Conservation (phyloP, 2,888 invertebrate genomes). For the Mystacides longicornis region DNA sequence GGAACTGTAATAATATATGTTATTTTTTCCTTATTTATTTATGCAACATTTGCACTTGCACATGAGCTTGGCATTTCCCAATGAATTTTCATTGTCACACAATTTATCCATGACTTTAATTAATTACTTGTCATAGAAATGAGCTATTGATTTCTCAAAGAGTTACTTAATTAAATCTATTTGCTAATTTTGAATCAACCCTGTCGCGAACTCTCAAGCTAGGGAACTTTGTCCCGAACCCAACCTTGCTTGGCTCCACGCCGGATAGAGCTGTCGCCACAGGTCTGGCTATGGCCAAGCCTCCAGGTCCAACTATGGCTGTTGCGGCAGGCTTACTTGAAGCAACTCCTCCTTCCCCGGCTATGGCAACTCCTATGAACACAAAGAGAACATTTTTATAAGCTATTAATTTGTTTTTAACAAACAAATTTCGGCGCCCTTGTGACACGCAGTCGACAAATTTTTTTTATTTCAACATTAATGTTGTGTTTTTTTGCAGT, state of each 20-base stretch:
- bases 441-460: no score
- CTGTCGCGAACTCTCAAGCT: slow-evolving; percentile 4
- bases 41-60: no score
- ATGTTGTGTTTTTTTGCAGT: no score
- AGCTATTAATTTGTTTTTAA: no score
- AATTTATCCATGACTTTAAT: no score
- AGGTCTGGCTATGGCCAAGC: slow-evolving; percentile 62
- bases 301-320: slow-evolving; percentile 62
- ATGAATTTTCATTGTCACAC: no score
- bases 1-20: no score
- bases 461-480: no score
- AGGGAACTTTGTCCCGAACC: slow-evolving; percentile 32
- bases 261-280: slow-evolving; percentile 71
- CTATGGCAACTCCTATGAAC: slow-evolving; percentile 52
- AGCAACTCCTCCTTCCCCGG: slow-evolving; percentile 62
- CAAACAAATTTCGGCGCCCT: no score
- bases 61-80: no score
- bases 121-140: background rate
- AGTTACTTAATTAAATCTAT: slow-evolving; percentile 5
- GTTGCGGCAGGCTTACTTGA: slow-evolving; percentile 64
- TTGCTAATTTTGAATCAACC: slow-evolving; percentile 7
- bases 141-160: background rate
- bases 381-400: no score
- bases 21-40: no score
- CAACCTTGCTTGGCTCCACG: slow-evolving; percentile 43